A percentile compares a stretch with the other conserved stretches of the same genome.
These are phyloP conservation scores for Okamejei kenojei DNA, from an alignment of 2,797 vertebrate genomes.

Conservation along the genomic window DNA sequence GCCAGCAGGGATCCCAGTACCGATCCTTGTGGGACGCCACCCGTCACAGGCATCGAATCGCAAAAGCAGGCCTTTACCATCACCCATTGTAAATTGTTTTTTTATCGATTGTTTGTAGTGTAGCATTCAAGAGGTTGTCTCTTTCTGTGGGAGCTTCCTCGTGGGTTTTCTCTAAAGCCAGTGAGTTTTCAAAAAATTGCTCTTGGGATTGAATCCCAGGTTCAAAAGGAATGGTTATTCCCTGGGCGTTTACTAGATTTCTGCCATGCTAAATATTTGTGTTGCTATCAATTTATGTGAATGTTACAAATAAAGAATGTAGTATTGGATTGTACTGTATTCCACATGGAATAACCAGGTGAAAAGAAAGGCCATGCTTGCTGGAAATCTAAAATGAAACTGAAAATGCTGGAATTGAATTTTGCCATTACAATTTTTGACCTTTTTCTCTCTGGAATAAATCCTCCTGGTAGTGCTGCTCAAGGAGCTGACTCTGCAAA, in stretches of 20 bases:
- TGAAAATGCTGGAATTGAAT: constrained; percentile 6
- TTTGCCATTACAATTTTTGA: neutral
- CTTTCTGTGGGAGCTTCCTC: neutral
- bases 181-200: neutral
- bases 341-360: neutral
- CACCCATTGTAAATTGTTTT: too few species aligned
- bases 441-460: too few species aligned
- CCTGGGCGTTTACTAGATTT: neutral
- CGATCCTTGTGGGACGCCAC: too few species aligned
- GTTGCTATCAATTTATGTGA: neutral
- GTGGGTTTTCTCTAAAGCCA: neutral
- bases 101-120: neutral
- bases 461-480: neutral
- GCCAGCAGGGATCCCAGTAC: too few species aligned
- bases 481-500: neutral
- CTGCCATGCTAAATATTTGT: neutral
- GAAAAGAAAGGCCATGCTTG: neutral
- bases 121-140: neutral
- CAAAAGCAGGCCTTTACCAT: too few species aligned
- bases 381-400: constrained; percentile 32
- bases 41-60: too few species aligned
- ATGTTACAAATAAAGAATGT: neutral
- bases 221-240: neutral
- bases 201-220: neutral
- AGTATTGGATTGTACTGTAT: neutral